Evolutionary conservation across 1,140 invertebrate species (phyloP), one percentile per base, ranked within the genome.

Genomic region (Dinoponera quadriceps): DNA sequence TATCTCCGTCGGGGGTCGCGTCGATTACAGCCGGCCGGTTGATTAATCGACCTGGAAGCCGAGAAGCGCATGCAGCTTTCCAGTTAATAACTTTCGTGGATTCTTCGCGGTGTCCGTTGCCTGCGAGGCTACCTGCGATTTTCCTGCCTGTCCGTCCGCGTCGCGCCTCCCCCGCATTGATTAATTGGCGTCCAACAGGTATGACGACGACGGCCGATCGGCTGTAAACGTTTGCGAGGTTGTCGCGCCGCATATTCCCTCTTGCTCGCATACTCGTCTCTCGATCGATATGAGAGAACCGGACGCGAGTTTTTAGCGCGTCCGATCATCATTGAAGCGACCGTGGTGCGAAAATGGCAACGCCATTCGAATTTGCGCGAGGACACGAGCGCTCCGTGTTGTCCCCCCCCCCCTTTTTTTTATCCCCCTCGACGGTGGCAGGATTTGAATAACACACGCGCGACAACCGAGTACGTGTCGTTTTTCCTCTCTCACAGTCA

Each of bases 171-270:
- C 55, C 81, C 66, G 51, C 33, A 65, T 87, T 25, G 75, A 88
- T 88, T 88, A 88, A 88, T 88, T 85, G 84, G 54, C 74, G 82
- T 84, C 73, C 85, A 88, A 88, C 85, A 88, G 85, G 85, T 88
- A 84, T 66, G 75, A 81, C 44, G 74, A 4, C 22, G 51, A 72
- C 38, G 60, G 44, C 38, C 38, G n/a, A 71, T 49, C 48, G 69
- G 75, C 48, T 62, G 51, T 84, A 87, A 87, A 74, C 44, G 55
- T 74, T 63, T 57, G 2, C 69, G 68, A 13, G 25, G 48, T 18
- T 59, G 27, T 55, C 27, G 25, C 22, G 16, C 25, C 11, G 57
- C 33, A 65, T 20, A 59, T 82, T 59, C 33, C 14, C n/a, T 29
- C 48, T 18, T 18, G 38, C 16, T 16, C 7, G 38, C 38, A 44